Percentiles rank a stretch among this genome's conserved stretches.
Evolutionary conservation across 1,140 invertebrate species (phyloP).

Genomic region (Lycorma delicatula): DNA sequence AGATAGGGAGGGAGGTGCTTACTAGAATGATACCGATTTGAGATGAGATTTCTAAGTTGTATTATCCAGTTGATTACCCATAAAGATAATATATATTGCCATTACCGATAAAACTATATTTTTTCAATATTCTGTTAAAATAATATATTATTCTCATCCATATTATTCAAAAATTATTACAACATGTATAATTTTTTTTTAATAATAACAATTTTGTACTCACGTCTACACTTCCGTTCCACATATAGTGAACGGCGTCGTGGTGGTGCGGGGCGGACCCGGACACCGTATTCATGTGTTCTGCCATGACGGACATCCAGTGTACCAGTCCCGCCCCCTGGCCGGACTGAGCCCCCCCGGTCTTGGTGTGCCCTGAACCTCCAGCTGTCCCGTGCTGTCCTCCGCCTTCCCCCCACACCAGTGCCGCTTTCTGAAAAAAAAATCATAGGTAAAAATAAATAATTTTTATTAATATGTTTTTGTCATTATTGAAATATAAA

Average conservation of each 20-base stretch:
- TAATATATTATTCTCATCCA: too few relatives aligned
- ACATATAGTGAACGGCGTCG: slow-evolving; percentile 43
- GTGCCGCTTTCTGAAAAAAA: slow-evolving; percentile 26
- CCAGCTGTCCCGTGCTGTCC: slow-evolving; percentile 19
- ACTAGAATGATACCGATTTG: too few relatives aligned
- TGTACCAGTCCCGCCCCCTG: slow-evolving; percentile 44
- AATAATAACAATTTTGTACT: too few relatives aligned
- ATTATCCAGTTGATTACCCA: too few relatives aligned
- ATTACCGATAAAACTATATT: too few relatives aligned
- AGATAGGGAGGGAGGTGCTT: too few relatives aligned
- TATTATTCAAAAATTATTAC: too few relatives aligned
- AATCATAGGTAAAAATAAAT: slow-evolving; percentile 1
- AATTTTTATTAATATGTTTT: not conserved
- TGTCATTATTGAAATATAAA: too few relatives aligned
- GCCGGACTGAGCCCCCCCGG: slow-evolving; percentile 33
- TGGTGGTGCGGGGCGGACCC: slow-evolving; percentile 40
- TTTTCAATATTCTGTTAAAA: too few relatives aligned
- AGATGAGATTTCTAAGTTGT: too few relatives aligned
- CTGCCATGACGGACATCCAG: slow-evolving; percentile 59
- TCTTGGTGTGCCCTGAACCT: slow-evolving; percentile 28
- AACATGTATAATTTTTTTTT: too few relatives aligned
- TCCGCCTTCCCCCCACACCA: slow-evolving; percentile 17
- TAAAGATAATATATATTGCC: too few relatives aligned
- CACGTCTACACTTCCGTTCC: slow-evolving; percentile 51
- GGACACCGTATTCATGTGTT: slow-evolving; percentile 45